Conservation (phyloP, 2,113 vertebrate species). For the Equus przewalskii region DNA sequence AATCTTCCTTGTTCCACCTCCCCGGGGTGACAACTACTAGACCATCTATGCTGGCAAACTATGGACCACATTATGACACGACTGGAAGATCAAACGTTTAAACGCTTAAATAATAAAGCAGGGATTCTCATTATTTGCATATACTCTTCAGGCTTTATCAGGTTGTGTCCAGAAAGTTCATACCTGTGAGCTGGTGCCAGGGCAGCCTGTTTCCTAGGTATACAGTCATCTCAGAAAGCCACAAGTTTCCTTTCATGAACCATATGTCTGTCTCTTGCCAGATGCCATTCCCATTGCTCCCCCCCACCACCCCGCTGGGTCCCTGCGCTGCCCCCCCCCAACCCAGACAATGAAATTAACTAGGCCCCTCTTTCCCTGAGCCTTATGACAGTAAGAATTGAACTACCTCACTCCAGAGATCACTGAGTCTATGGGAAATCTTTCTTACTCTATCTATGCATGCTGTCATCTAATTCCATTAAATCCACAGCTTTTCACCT, state of each 20-base stretch:
- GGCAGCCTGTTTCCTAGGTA: not conserved
- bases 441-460: not conserved
- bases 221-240: not conserved
- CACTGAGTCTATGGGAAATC: not conserved
- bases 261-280: not conserved
- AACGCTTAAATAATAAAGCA: not conserved
- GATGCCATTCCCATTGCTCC: too few species aligned
- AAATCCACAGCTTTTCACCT: conserved; percentile 37
- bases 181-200: not conserved
- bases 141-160: not conserved
- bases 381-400: conserved; percentile 51
- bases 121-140: not conserved
- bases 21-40: not conserved
- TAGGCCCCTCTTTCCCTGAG: not conserved
- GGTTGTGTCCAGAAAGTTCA: not conserved
- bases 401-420: conserved; percentile 5
- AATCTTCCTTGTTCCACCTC: not conserved
- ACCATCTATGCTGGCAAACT: too few species aligned
- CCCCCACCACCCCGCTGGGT: too few species aligned
- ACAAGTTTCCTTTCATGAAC: not conserved
- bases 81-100: not conserved
- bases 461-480: conserved; percentile 63
- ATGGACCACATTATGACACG: not conserved
- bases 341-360: conserved; percentile 46
- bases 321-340: not conserved